A percentile compares a stretch with the other conserved stretches of the same genome.
Conservation (phyloP, 1,140 invertebrate species). For the Arion vulgaris region DNA sequence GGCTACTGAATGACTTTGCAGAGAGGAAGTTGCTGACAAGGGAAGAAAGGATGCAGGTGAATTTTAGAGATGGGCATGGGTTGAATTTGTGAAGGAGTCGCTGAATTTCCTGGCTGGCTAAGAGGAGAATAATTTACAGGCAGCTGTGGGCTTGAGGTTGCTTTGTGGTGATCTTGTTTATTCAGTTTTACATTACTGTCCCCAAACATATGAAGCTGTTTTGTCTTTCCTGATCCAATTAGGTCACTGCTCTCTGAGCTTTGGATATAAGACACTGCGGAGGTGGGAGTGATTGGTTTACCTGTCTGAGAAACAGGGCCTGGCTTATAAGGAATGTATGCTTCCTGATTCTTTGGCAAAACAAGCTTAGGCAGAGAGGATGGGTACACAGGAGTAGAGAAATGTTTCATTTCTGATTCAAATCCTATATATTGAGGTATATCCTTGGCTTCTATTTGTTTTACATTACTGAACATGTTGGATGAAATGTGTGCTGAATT, state of each 20-base stretch:
- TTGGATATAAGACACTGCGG: not conserved
- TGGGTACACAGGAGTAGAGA: not conserved
- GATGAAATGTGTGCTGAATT: not conserved
- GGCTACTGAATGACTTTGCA: not conserved
- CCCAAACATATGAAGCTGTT: not conserved
- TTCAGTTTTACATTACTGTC: not conserved
- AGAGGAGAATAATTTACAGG: not conserved
- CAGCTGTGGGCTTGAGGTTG: not conserved
- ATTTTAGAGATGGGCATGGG: no score
- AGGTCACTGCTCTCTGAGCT: not conserved
- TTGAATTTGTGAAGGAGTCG: not conserved
- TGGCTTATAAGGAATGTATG: not conserved
- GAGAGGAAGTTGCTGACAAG: not conserved
- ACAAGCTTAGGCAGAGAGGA: not conserved
- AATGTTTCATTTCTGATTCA: not conserved
- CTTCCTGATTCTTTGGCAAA: not conserved
- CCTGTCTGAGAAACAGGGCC: not conserved
- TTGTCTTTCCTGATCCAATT: not conserved
- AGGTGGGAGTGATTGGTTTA: not conserved
- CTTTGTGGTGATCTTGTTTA: not conserved
- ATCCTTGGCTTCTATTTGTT: not conserved
- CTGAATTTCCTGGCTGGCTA: not conserved
- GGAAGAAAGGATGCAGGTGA: not conserved
- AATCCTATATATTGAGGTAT: slow-evolving; percentile 10
- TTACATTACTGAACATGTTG: not conserved